Evolutionary conservation across 2,888 invertebrate genomes (phyloP).

Genomic region (Seira sanloemensis): DNA sequence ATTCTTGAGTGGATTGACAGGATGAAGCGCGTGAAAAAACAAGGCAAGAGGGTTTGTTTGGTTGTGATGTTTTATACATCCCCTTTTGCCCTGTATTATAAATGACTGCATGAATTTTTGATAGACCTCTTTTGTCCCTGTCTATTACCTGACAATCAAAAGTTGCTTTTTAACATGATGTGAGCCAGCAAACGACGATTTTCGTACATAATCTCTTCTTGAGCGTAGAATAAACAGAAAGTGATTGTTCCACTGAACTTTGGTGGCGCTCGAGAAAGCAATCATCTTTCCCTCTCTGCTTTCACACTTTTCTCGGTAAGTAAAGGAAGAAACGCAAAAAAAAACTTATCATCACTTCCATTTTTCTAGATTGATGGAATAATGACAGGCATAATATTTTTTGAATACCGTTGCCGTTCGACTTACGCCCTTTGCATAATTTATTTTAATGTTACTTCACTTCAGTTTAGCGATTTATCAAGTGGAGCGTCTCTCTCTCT

Average conservation of each 20-base stretch:
- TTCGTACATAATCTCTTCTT: not conserved
- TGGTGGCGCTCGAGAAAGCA: not conserved
- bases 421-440: not conserved
- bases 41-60: constrained; percentile 15
- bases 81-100: constrained; percentile 42
- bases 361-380: not conserved
- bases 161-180: constrained; percentile 28
- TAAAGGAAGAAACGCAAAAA: not conserved
- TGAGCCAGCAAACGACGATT: constrained; percentile 7
- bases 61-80: too few relatives aligned
- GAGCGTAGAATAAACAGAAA: not conserved
- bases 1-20: constrained; percentile 39
- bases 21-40: not conserved
- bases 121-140: constrained; percentile 27
- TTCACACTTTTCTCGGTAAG: not conserved
- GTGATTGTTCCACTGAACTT: not conserved
- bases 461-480: constrained; percentile 23
- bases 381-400: not conserved
- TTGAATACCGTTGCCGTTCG: not conserved
- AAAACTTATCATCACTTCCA: not conserved
- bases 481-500: constrained; percentile 23
- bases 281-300: not conserved
- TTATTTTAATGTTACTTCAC: not conserved
- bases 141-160: constrained; percentile 42
- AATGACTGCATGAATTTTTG: constrained; percentile 48